Conservation (phyloP, 2,888 invertebrate genomes). For the Melikaiella ostensackeni region DNA sequence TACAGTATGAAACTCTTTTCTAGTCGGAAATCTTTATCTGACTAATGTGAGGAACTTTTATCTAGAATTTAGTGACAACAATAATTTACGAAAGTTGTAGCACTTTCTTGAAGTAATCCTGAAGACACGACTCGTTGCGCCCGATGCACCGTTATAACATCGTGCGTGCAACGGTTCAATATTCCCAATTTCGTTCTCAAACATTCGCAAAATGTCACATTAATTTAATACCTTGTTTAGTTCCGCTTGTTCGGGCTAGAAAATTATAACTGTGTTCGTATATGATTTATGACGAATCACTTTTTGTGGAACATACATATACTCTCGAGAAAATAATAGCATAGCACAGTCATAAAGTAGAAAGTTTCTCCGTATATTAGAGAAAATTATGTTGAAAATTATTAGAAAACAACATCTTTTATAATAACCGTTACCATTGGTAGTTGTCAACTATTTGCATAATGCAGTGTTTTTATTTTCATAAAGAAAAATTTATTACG, state of each 20-base stretch:
- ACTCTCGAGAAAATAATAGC: not conserved
- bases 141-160: constrained; percentile 65
- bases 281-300: constrained; percentile 8
- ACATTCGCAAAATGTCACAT: constrained; percentile 18
- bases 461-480: no score
- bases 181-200: constrained; percentile 35
- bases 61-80: not conserved
- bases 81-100: constrained; percentile 21
- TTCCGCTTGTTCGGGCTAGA: constrained; percentile 29
- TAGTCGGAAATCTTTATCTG: not conserved
- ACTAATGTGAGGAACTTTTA: not conserved
- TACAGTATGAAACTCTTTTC: not conserved
- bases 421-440: not conserved
- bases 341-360: not conserved
- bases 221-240: constrained; percentile 14
- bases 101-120: constrained; percentile 29
- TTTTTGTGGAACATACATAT: constrained; percentile 1
- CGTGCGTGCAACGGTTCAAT: constrained; percentile 53
- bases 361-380: constrained; percentile 1
- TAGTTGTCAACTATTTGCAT: no score
- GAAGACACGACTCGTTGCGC: constrained; percentile 33
- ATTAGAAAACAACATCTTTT: not conserved
- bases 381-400: not conserved
- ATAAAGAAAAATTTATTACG: no score
- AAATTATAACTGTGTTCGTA: constrained; percentile 26